Evolutionary conservation across 2,113 vertebrate species (phyloP), one percentile per base, ranked within the genome.

Genomic region (Polyodon spathula): DNA sequence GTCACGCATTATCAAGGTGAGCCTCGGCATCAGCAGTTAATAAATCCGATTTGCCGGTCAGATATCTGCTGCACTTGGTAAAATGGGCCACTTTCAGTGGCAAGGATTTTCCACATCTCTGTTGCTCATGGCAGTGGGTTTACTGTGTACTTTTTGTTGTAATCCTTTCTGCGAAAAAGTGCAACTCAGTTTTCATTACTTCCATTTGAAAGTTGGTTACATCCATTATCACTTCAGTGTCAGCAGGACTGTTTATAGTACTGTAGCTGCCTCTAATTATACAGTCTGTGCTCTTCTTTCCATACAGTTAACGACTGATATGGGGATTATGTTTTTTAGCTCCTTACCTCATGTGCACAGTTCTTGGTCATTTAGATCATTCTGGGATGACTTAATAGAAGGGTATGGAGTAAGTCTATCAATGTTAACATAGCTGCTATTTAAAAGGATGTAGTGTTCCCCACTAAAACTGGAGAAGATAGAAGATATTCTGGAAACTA

Each of bases 391-490:
- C 56, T 96, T 71, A 59, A 97, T 88, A 44, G 93, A 91, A 43
- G 94, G 92, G 80, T 98, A 97, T 0, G 95, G 95, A 67, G 88
- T 93, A 56, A 95, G 69, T 68, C 90, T 93, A 67, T 95, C 93
- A 63, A 99, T 86, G 59, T 99, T 98, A 80, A 99, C 93, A 0
- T 99, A 98, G 41, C 94, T 97, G 61, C 94, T 92, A 63, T 97
- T 98, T 78, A 99, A 92, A 6, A 97, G 90, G 75, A 98, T 88
- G 1, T 98, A 99, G 78, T 99, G 96, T 72, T 98, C 96, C 27
- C 96, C 96, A 56, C 92, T 84, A 83, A 98, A 97, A 75, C 92
- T 93, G 71, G 93, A 92, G 82, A 97, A 97, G 73, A 97, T 95
- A 6, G 86, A 72, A 2, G 92, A 86, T 77, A 99, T 95, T 71